Evolutionary conservation across 1,140 invertebrate species (phyloP), one percentile per base, ranked within the genome.

Genomic region (Zaprionus gabonicus): DNA sequence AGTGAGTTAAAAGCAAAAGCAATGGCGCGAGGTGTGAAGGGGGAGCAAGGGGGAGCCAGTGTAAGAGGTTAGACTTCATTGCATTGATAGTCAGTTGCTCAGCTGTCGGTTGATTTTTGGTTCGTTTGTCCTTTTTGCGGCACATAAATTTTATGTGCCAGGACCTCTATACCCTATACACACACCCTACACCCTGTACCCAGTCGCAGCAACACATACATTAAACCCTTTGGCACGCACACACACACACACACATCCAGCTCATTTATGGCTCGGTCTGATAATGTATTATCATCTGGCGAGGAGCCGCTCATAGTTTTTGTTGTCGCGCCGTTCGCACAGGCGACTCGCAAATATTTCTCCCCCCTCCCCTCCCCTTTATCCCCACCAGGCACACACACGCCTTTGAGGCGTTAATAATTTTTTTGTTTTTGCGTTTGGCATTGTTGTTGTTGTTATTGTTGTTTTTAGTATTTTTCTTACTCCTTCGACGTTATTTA

Each of bases 111-210:
- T 87, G 83, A 86, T 80, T 82, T 82, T 82, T 80, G 80, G 80
- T 56, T 66, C 36, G 55, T 46, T 51, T 77, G 63, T 78, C 80
- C 83, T 78, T 87, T 87, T 85, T 88, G 83, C 69, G 78, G 78
- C 73, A 82, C 83, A 87, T 87, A 87, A 87, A 87, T 88, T 88
- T 88, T 75, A 88, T 83, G 81, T 73, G 74, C 66, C 78, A 75
- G 17, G 25, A 70, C 59, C 72, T 46, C 71, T 57, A 55, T 49
- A 41, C 46, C 38, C 65, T 57, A 17, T 57, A 17, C 57, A 64
- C 59, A 64, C 9, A 59, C 56, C 3, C 41, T 46, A 46, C n/a
- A 46, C n/a, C 41, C 41, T 46, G 17, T 17, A 17, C n/a, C n/a
- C n/a, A 17, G 6, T 1, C n/a, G 2, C 41, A 46, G 15, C n/a